Evolutionary conservation across 2,113 vertebrate genomes (phyloP).

Genomic region (Corythaeola cristata): DNA sequence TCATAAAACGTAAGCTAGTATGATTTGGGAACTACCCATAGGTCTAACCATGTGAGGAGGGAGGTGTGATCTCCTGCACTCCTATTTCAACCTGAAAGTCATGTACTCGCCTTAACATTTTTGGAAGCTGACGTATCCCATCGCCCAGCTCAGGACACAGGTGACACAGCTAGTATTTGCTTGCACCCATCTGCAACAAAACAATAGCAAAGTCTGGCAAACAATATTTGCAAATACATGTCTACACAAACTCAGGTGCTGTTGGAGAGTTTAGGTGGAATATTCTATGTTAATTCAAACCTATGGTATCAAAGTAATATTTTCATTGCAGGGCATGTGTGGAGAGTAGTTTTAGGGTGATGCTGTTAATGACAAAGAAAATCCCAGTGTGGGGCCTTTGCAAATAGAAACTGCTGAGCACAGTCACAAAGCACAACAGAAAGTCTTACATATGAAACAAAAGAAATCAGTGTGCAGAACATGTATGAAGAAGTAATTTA

Average conservation of each 20-base stretch:
- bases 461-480: neutral
- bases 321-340: neutral
- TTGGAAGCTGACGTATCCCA: accelerated
- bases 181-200: neutral
- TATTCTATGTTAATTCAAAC: neutral
- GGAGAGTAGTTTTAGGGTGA: neutral
- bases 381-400: neutral
- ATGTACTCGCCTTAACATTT: accelerated
- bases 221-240: accelerated
- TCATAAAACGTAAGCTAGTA: accelerated
- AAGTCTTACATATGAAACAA: neutral
- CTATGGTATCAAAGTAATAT: neutral
- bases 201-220: neutral
- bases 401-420: neutral
- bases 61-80: neutral
- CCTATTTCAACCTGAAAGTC: neutral
- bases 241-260: neutral
- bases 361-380: neutral
- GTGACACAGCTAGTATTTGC: neutral
- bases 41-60: neutral
- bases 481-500: neutral
- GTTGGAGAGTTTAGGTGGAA: neutral
- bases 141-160: neutral
- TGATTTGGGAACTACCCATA: neutral
- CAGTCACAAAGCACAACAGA: neutral